These are phyloP conservation scores for Ommatoiulus sabulosus DNA, from an alignment of 2,888 invertebrate genomes.

Conservation along the genomic window DNA sequence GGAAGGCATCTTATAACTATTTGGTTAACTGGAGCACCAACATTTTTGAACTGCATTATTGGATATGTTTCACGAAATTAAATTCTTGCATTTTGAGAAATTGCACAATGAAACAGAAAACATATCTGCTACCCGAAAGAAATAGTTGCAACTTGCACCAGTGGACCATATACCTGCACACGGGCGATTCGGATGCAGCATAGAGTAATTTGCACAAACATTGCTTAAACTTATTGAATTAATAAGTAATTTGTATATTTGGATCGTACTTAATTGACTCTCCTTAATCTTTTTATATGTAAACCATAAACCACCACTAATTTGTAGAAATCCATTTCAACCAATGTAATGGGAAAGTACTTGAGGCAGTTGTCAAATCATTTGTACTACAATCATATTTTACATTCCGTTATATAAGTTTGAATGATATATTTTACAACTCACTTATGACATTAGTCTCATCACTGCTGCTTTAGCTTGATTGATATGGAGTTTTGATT, in stretches of 20 bases:
- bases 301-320: not conserved
- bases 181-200: not conserved
- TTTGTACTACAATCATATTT: not conserved
- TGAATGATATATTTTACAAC: not conserved
- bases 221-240: not conserved
- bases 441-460: not conserved
- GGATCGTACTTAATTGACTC: not conserved
- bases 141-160: not conserved
- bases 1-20: not conserved
- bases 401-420: not conserved
- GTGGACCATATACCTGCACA: not conserved
- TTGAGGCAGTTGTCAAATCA: slow-evolving; percentile 31
- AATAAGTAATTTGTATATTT: not conserved
- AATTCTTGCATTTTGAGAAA: not conserved
- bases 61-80: not conserved
- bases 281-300: not conserved
- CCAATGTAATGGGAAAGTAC: not conserved
- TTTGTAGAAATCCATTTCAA: not conserved
- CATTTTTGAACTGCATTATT: not conserved
- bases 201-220: not conserved
- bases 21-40: not conserved
- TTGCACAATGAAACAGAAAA: not conserved
- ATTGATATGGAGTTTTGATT: not conserved
- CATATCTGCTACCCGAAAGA: not conserved
- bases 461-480: not conserved